Percentiles rank a stretch among this genome's conserved stretches.
Evolutionary conservation across 2,888 invertebrate genomes (phyloP).

Genomic region (Lochmaea crataegi): DNA sequence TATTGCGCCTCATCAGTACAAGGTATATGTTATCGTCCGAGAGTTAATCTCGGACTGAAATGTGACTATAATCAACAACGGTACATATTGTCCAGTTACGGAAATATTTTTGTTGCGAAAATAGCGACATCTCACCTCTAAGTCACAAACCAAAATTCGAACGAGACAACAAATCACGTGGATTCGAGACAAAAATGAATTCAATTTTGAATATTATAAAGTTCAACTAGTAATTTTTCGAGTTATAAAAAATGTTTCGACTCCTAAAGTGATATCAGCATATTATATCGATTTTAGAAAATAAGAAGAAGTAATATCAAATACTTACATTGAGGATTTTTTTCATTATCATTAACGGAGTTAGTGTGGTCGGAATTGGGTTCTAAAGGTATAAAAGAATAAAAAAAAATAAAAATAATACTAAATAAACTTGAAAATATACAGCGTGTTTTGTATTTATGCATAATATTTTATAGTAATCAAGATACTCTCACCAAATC

Average conservation of each 20-base stretch:
- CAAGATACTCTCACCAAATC: not conserved
- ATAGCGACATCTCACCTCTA: too few relatives aligned
- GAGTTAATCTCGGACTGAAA: too few relatives aligned
- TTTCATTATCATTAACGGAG: constrained; percentile 64
- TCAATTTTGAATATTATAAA: too few relatives aligned
- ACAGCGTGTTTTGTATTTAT: constrained; percentile 31
- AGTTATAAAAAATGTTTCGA: not conserved
- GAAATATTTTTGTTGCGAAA: too few relatives aligned
- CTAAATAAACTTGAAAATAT: constrained; percentile 37
- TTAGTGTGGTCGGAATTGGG: constrained; percentile 63
- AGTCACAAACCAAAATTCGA: too few relatives aligned
- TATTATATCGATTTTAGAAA: not conserved
- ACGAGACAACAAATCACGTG: too few relatives aligned
- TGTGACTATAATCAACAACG: too few relatives aligned
- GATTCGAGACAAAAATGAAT: too few relatives aligned
- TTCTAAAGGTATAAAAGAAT: constrained; percentile 61
- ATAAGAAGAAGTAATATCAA: constrained; percentile 28
- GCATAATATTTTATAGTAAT: too few relatives aligned
- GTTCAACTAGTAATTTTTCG: not conserved
- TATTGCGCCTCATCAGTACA: too few relatives aligned
- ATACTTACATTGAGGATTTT: constrained; percentile 61
- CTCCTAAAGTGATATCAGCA: not conserved
- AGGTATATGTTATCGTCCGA: too few relatives aligned
- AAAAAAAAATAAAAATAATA: constrained; percentile 44
- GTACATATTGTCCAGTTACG: too few relatives aligned